Percentiles rank a stretch among this genome's conserved stretches.
Evolutionary conservation across 2,888 invertebrate species (phyloP).

Genomic region (Cancer borealis): DNA sequence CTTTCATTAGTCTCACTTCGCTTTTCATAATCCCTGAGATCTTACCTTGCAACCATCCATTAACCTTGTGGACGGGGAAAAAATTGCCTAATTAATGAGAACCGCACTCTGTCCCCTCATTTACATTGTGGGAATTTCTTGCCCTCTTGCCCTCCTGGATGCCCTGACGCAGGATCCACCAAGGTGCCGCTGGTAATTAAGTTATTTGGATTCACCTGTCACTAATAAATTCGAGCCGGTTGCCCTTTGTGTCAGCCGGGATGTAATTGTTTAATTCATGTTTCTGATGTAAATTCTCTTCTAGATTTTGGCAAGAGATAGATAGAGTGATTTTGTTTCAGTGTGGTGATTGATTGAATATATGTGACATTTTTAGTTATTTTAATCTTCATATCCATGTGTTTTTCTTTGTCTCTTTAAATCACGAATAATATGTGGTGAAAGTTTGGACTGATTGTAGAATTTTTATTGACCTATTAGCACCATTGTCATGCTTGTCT

Average conservation of each 20-base stretch:
- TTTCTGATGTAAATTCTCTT: not conserved
- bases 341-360: not conserved
- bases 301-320: not conserved
- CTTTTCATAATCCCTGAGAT: conserved; percentile 27
- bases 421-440: too few species aligned
- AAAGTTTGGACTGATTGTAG: not conserved
- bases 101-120: not conserved
- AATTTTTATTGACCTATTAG: not conserved
- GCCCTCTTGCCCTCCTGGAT: not conserved
- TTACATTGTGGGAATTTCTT: not conserved
- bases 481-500: not conserved
- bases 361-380: too few species aligned
- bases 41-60: conserved; percentile 5
- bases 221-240: conserved; percentile 18
- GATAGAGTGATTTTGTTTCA: not conserved
- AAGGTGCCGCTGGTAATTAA: not conserved
- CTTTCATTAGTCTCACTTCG: conserved; percentile 23
- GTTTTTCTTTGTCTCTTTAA: too few species aligned
- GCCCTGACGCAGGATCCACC: not conserved
- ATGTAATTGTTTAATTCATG: not conserved
- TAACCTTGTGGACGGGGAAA: not conserved
- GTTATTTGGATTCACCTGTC: conserved; percentile 26
- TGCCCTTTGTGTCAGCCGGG: conserved; percentile 25
- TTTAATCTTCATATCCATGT: too few species aligned
- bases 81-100: conserved; percentile 25